These are phyloP conservation scores for Anaspis maculata DNA, from an alignment of 2,888 invertebrate genomes.

Conservation along the genomic window DNA sequence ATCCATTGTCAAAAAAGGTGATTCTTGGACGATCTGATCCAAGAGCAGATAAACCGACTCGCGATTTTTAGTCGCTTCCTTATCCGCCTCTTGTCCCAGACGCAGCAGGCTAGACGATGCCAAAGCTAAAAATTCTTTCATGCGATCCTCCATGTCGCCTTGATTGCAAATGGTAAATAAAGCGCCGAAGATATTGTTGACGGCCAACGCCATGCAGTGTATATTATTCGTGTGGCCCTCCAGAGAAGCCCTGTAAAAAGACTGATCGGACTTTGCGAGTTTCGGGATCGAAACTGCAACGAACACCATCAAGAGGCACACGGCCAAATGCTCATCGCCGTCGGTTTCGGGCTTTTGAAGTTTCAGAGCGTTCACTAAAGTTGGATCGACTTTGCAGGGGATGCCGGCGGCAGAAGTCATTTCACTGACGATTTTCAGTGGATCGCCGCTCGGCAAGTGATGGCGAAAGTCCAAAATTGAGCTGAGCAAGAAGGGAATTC, in stretches of 20 bases:
- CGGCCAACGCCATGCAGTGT: slow-evolving; percentile 95
- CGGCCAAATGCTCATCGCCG: slow-evolving; percentile 81
- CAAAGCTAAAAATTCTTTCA: slow-evolving; percentile 90
- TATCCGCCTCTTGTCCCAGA: slow-evolving; percentile 91
- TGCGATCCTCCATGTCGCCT: slow-evolving; percentile 92
- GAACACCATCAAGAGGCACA: slow-evolving; percentile 96
- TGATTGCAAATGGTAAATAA: slow-evolving; percentile 93
- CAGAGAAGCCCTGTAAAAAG: slow-evolving; percentile 78
- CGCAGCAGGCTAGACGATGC: slow-evolving; percentile 93
- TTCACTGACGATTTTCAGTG: slow-evolving; percentile 86
- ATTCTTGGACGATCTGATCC: slow-evolving; percentile 96
- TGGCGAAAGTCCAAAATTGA: slow-evolving; percentile 93
- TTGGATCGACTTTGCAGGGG: slow-evolving; percentile 90
- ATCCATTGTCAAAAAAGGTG: slow-evolving; percentile 98
- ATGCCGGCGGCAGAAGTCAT: slow-evolving; percentile 97
- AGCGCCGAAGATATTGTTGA: slow-evolving; percentile 93
- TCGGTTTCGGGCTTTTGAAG: slow-evolving; percentile 81
- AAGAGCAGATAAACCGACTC: slow-evolving; percentile 95
- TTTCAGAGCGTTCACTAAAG: slow-evolving; percentile 80
- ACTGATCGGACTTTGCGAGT: slow-evolving; percentile 81
- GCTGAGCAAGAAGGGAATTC: slow-evolving; percentile 92
- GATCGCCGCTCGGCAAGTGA: slow-evolving; percentile 83
- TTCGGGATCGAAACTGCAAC: slow-evolving; percentile 96
- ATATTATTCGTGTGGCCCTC: slow-evolving; percentile 98
- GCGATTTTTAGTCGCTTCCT: slow-evolving; percentile 86